Evolutionary conservation across 2,113 vertebrate genomes (phyloP).

Genomic region (Eidolon helvum): DNA sequence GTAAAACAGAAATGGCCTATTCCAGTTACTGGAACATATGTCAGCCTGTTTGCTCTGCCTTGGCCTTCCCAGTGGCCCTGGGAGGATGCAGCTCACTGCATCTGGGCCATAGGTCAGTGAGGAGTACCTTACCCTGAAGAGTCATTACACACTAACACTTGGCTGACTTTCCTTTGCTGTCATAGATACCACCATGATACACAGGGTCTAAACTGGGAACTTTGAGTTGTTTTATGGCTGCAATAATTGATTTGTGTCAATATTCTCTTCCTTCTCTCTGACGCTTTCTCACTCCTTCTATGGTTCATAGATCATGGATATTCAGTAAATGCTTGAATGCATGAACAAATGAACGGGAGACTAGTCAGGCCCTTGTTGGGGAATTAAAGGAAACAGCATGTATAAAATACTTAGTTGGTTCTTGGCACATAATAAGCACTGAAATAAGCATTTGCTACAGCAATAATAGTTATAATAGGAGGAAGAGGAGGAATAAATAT

Average conservation of each 20-base stretch:
- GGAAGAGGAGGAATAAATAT: neutral
- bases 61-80: neutral
- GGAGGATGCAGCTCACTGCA: neutral
- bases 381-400: neutral
- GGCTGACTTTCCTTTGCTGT: neutral
- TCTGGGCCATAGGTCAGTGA: neutral
- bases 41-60: neutral
- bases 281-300: neutral
- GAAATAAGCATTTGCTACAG: neutral
- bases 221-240: neutral
- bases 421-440: neutral
- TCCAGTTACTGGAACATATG: neutral
- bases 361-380: neutral
- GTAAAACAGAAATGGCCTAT: neutral
- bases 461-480: neutral
- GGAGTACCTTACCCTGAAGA: neutral
- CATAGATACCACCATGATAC: neutral
- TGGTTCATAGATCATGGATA: neutral
- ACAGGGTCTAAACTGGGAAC: neutral
- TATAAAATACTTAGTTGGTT: neutral
- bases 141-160: neutral
- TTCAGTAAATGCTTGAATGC: neutral
- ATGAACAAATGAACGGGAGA: neutral
- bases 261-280: neutral
- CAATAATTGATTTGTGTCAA: neutral